Conservation (phyloP, 1,140 invertebrate species). For the Gonatopus flavifemur region DNA sequence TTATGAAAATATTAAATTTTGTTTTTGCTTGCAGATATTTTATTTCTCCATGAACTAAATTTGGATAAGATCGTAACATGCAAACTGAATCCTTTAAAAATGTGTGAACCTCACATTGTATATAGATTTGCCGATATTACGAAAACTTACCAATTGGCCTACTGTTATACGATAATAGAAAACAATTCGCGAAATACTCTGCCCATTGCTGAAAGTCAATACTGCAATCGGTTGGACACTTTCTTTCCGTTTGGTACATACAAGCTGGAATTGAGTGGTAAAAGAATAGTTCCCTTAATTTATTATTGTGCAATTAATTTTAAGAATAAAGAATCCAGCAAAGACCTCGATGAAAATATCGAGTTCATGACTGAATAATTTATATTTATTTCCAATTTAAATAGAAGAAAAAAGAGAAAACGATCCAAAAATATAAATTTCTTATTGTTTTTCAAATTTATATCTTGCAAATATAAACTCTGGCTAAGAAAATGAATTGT, state of each 20-base stretch:
- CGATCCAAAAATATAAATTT: too few relatives aligned
- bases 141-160: conserved; percentile 85
- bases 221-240: conserved; percentile 61
- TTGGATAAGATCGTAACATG: conserved; percentile 81
- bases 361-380: too few relatives aligned
- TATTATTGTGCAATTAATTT: conserved; percentile 5
- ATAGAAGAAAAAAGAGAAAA: too few relatives aligned
- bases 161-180: conserved; percentile 89
- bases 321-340: background rate
- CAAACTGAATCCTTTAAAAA: conserved; percentile 81
- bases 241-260: conserved; percentile 86
- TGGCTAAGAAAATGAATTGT: too few relatives aligned
- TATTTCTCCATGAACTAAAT: conserved; percentile 79
- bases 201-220: conserved; percentile 58
- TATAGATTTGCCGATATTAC: conserved; percentile 84
- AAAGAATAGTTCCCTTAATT: conserved; percentile 52
- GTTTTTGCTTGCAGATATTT: conserved; percentile 66
- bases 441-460: too few relatives aligned
- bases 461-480: too few relatives aligned
- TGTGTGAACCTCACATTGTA: conserved; percentile 75
- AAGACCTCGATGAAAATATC: too few relatives aligned
- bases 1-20: conserved; percentile 14
- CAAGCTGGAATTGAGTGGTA: conserved; percentile 58
- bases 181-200: conserved; percentile 74
- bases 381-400: too few relatives aligned